Percentiles rank a stretch among this genome's conserved stretches.
Conservation (phyloP, 2,888 invertebrate genomes). For the Parascotia fuliginaria region DNA sequence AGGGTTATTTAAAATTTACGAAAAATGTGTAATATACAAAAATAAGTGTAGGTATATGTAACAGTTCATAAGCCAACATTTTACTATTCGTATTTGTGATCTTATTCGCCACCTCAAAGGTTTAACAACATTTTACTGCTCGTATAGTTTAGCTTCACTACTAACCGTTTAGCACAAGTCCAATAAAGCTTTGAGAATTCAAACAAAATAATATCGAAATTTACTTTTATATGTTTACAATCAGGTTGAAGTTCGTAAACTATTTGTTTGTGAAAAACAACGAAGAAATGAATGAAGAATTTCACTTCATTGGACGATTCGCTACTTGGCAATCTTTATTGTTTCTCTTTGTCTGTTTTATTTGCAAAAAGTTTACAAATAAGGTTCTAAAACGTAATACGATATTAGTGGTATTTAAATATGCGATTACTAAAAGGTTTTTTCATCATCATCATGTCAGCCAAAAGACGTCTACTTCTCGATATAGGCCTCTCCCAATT, state of each 20-base stretch:
- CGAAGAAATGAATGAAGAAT: slow-evolving; percentile 27
- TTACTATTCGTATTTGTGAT: no score
- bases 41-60: not conserved
- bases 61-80: no score
- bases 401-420: no score
- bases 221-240: slow-evolving; percentile 44
- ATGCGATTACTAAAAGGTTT: no score
- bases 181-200: slow-evolving; percentile 43
- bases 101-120: not conserved
- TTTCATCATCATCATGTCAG: no score
- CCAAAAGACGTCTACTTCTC: no score
- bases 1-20: no score
- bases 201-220: slow-evolving; percentile 37
- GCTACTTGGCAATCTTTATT: slow-evolving; percentile 14
- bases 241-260: slow-evolving; percentile 40
- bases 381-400: no score
- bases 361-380: not conserved
- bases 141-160: slow-evolving; percentile 15
- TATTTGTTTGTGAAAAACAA: slow-evolving; percentile 49
- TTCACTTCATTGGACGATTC: slow-evolving; percentile 25
- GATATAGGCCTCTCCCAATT: no score
- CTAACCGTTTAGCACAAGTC: slow-evolving; percentile 12
- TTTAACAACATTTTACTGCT: no score
- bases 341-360: slow-evolving; percentile 14
- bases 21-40: no score